Evolutionary conservation across 2,113 vertebrate genomes (phyloP), one percentile per base, ranked within the genome.

Genomic region (Bubalus kerabau): DNA sequence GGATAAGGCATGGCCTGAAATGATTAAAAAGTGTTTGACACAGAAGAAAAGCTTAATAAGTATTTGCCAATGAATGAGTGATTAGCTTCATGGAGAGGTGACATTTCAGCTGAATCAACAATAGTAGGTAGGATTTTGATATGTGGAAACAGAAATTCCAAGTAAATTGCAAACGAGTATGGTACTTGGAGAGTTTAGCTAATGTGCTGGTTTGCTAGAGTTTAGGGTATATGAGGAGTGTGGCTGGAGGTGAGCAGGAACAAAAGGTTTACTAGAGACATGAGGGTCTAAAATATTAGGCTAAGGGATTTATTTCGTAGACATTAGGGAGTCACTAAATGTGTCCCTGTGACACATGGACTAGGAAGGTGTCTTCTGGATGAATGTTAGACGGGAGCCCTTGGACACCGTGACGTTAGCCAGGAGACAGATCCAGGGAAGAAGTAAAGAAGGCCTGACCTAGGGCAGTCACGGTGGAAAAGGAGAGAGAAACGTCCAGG

Each of bases 31-130:
- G 50, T 28, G 30, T 82, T 52, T 56, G 52, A 54, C 93, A 48
- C 28, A 76, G 94, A 97, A 36, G 92, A 89, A 91, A 56, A 40
- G 87, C 84, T 94, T 84, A 89, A 89, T 95, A 95, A 95, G 87
- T 93, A 95, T 93, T 97, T 97, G 56, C 60, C n/a, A 24, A 46
- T 81, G 71, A 88, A 81, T 16, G 62, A 93, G 64, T 89, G 78
- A 91, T 82, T 64, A 30, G 40, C 84, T 84, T 95, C 60, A 46
- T 2, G 60, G 90, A 62, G 90, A 95, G 93, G 59, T 96, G 92
- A 93, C 76, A 82, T 97, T 98, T 97, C 85, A 67, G 62, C 71
- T 92, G 83, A 83, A 36, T 78, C n/a, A 52, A 91, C 56, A 59
- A 59, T 12, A 1, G 89, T 43, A 50, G 80, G 62, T n/a, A 95